Evolutionary conservation across 2,888 invertebrate genomes (phyloP).

Genomic region (Furcula furcula): DNA sequence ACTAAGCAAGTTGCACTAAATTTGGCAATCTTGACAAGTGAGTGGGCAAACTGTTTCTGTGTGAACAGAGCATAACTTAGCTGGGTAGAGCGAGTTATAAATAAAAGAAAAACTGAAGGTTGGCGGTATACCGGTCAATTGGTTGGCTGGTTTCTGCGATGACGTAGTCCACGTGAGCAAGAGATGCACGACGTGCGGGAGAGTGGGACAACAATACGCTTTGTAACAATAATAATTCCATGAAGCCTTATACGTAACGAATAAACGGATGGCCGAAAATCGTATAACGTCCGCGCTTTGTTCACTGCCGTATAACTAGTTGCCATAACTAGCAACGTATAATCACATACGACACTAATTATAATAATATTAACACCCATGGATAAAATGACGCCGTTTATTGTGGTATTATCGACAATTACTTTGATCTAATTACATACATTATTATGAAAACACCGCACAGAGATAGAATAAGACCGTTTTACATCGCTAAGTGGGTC

Average conservation of each 20-base stretch:
- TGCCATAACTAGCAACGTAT: conserved; percentile 47
- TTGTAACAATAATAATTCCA: conserved; percentile 68
- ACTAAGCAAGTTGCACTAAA: background rate
- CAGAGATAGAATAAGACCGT: no score
- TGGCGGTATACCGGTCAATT: conserved; percentile 81
- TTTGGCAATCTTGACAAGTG: background rate
- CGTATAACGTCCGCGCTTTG: conserved; percentile 72
- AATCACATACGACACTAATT: conserved; percentile 40
- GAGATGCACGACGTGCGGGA: conserved; percentile 38
- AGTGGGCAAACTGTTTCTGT: conserved; percentile 4
- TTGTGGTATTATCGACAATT: background rate
- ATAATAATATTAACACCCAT: conserved; percentile 14
- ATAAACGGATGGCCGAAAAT: conserved; percentile 74
- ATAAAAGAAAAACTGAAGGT: conserved; percentile 81
- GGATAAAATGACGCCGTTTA: background rate
- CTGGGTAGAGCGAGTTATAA: conserved; percentile 76
- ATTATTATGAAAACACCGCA: no score
- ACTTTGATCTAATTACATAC: no score
- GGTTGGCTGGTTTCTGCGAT: conserved; percentile 79
- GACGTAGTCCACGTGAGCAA: conserved; percentile 63
- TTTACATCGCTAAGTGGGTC: no score
- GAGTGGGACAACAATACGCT: conserved; percentile 47
- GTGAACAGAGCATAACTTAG: conserved; percentile 71
- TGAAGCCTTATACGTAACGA: conserved; percentile 73
- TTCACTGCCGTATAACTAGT: conserved; percentile 46